Conservation (phyloP, 2,113 vertebrate genomes). For the Halichoeres trimaculatus region DNA sequence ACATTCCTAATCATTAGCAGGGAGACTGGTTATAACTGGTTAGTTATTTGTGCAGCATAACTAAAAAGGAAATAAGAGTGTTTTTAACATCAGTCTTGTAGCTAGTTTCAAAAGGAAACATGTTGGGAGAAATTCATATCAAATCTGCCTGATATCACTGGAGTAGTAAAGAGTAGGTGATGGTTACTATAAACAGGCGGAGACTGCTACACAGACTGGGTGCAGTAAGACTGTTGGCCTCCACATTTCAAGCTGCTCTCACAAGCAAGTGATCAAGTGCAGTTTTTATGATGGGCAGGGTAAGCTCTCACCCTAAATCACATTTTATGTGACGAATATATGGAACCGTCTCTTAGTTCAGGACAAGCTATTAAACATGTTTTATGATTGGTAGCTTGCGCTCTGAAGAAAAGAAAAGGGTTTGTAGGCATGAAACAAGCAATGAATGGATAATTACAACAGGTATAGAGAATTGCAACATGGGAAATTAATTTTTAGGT, state of each 20-base stretch:
- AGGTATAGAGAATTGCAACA: background rate
- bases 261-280: background rate
- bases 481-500: background rate
- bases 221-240: background rate
- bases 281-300: background rate
- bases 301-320: background rate
- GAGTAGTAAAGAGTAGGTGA: too few relatives aligned
- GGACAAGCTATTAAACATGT: background rate
- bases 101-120: too few relatives aligned
- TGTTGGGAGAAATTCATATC: too few relatives aligned
- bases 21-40: too few relatives aligned
- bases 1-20: too few relatives aligned
- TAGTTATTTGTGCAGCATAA: too few relatives aligned
- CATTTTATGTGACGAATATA: conserved; percentile 1
- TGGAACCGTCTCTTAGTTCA: background rate
- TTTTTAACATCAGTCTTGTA: too few relatives aligned
- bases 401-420: background rate
- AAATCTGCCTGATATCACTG: too few relatives aligned
- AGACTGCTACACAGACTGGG: background rate
- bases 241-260: background rate
- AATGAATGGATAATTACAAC: background rate
- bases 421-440: background rate
- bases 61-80: too few relatives aligned
- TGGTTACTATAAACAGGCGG: too few relatives aligned
- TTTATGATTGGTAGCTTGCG: background rate